Conservation (phyloP, 1,140 invertebrate species). For the Habropoda laboriosa region DNA sequence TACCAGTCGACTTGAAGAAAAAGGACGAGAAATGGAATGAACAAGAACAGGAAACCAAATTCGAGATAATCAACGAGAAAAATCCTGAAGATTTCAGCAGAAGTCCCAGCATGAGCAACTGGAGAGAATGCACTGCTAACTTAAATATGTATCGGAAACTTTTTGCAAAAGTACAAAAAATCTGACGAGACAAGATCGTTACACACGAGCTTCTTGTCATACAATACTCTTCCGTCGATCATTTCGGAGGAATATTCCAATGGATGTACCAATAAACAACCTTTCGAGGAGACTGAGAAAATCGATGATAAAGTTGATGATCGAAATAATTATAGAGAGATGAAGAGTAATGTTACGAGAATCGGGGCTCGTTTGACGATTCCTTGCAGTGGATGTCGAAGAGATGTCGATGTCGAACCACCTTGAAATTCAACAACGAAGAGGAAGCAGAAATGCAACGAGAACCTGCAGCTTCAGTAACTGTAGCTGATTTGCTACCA, state of each 20-base stretch:
- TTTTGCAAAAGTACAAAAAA: background rate
- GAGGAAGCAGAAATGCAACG: background rate
- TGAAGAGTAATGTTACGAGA: background rate
- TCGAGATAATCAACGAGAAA: conserved; percentile 18
- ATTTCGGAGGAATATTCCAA: background rate
- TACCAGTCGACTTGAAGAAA: background rate
- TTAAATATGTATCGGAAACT: background rate
- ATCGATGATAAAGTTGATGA: background rate
- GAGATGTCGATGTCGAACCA: conserved; percentile 28
- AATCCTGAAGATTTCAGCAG: background rate
- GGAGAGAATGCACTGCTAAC: conserved; percentile 28
- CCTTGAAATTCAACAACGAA: conserved; percentile 35
- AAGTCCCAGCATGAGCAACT: background rate
- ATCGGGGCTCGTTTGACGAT: conserved; percentile 3
- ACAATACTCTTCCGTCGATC: background rate
- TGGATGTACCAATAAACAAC: background rate
- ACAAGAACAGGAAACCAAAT: background rate
- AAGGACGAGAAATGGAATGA: background rate
- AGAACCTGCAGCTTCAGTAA: background rate
- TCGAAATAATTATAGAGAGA: no score
- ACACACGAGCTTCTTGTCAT: background rate
- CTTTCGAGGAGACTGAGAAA: background rate
- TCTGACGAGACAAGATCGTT: background rate
- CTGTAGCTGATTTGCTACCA: background rate
- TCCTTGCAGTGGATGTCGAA: conserved; percentile 29